A percentile compares a stretch with the other conserved stretches of the same genome.
Evolutionary conservation across 2,113 vertebrate species (phyloP).

Genomic region (Nycticebus coucang): DNA sequence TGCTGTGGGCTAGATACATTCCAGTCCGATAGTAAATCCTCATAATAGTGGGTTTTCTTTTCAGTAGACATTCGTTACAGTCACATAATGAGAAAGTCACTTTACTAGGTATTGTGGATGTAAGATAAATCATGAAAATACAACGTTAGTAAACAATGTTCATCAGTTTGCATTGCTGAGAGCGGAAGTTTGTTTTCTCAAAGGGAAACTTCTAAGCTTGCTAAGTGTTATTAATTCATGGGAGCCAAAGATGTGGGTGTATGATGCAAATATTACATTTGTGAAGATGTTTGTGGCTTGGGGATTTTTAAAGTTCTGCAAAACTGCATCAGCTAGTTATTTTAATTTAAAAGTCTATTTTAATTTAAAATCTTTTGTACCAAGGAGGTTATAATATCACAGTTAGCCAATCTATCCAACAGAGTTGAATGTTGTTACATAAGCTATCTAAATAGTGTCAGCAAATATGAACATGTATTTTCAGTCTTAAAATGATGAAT

Average conservation of each 20-base stretch:
- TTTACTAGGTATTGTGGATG: background rate
- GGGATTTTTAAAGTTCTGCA: slow-evolving; percentile 44
- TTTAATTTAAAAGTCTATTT: slow-evolving; percentile 43
- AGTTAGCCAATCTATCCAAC: background rate
- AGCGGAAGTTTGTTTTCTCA: background rate
- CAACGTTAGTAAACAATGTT: background rate
- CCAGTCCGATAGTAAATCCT: background rate
- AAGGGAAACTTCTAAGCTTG: background rate
- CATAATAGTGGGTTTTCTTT: background rate
- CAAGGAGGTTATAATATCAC: background rate
- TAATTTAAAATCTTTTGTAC: slow-evolving; percentile 18
- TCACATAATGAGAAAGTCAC: background rate
- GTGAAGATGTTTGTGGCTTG: slow-evolving; percentile 6
- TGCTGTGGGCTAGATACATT: background rate
- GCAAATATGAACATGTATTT: slow-evolving; percentile 27
- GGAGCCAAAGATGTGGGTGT: background rate
- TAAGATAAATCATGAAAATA: background rate
- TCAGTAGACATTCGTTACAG: background rate
- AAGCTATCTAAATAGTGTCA: slow-evolving; percentile 37
- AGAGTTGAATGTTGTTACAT: background rate
- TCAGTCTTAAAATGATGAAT: background rate
- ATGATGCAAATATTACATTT: background rate
- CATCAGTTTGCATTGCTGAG: background rate
- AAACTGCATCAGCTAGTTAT: background rate
- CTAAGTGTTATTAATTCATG: background rate